phyloP scores from a whole-genome alignment of 2,113 vertebrate species.

The Entomyzon cyanotis region DNA sequence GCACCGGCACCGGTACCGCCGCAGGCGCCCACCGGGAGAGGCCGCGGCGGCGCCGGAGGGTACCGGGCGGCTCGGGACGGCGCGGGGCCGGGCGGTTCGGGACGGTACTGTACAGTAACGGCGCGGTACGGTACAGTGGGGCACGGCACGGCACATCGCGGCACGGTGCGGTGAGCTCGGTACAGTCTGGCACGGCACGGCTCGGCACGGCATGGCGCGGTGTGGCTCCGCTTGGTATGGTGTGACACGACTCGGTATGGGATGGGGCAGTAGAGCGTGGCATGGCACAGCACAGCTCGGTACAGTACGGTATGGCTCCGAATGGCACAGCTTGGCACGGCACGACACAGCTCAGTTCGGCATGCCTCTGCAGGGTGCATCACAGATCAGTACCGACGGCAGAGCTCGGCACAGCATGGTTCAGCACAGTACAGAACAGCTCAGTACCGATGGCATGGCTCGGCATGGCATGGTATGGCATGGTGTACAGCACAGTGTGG shows the following conservation, averaged over 20 bases:
- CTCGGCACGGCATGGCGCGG: neutral
- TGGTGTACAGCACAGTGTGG: too few species aligned
- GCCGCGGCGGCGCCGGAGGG: neutral
- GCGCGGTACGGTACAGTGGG: neutral
- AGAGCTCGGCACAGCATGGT: rapidly evolving
- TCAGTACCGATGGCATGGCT: neutral
- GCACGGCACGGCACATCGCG: neutral
- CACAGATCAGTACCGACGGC: neutral
- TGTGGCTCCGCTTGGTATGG: too few species aligned
- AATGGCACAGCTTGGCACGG: neutral
- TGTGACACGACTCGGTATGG: neutral
- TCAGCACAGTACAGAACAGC: rapidly evolving
- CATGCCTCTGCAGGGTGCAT: neutral
- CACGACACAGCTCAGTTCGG: rapidly evolving
- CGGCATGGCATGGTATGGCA: too few species aligned
- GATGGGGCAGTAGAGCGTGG: too few species aligned
- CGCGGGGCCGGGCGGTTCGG: neutral
- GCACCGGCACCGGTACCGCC: too few species aligned
- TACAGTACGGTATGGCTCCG: neutral
- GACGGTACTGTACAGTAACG: neutral
- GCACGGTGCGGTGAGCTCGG: neutral
- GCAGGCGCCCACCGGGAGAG: neutral
- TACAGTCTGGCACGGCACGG: neutral
- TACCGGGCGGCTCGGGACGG: neutral
- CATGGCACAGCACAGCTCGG: neutral